Evolutionary conservation across 2,888 invertebrate genomes (phyloP).

Genomic region (Alsophila aescularia): DNA sequence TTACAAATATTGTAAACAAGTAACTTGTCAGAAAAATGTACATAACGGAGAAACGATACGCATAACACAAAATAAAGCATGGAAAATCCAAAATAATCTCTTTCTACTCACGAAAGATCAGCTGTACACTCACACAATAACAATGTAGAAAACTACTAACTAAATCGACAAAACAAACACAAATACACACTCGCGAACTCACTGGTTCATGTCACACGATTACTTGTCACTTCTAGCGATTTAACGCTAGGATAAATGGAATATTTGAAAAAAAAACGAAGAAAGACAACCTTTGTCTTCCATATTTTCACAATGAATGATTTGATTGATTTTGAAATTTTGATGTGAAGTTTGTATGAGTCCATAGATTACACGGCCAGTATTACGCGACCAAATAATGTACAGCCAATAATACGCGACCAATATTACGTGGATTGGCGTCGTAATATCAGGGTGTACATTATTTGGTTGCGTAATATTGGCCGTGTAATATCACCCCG

Average conservation of each 20-base stretch:
- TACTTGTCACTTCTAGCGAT: conserved; percentile 36
- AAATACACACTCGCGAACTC: conserved; percentile 43
- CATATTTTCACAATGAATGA: conserved; percentile 38
- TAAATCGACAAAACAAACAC: conserved; percentile 41
- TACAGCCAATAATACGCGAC: too few relatives aligned
- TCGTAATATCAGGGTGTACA: too few relatives aligned
- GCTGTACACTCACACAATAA: conserved; percentile 38
- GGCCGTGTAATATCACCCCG: too few relatives aligned
- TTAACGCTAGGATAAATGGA: conserved; percentile 34
- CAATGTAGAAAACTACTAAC: conserved; percentile 40
- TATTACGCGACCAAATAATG: too few relatives aligned
- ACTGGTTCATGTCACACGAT: conserved; percentile 44
- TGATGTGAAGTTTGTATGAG: conserved; percentile 1
- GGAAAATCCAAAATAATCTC: conserved; percentile 3
- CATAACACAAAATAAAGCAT: neutral
- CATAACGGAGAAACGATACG: neutral
- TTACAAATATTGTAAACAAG: neutral
- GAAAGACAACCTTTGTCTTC: conserved; percentile 32
- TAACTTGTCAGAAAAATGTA: neutral
- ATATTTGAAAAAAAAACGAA: conserved; percentile 31
- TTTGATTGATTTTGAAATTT: neutral
- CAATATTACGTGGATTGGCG: too few relatives aligned
- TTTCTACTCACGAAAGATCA: conserved; percentile 38
- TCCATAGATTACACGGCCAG: too few relatives aligned
- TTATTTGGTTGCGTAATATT: too few relatives aligned